Percentiles rank a stretch among this genome's conserved stretches.
These are phyloP conservation scores for Oscheius sp. DNA, from an alignment of 2,888 invertebrate genomes.

Conservation along the genomic window DNA sequence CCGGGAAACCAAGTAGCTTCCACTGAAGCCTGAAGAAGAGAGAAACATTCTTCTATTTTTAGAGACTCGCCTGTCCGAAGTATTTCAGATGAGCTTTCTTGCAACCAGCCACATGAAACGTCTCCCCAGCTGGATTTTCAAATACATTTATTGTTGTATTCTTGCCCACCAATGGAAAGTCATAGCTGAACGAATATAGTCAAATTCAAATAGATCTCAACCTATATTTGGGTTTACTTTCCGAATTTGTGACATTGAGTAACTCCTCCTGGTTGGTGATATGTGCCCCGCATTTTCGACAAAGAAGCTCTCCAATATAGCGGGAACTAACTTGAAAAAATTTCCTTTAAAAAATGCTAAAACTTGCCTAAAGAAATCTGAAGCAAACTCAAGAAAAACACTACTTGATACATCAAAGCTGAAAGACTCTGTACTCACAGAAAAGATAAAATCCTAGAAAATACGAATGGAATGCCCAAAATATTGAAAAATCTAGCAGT, in stretches of 20 bases:
- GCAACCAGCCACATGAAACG: constrained; percentile 43
- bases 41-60: neutral
- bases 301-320: constrained; percentile 45
- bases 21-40: constrained; percentile 36
- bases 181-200: constrained; percentile 30
- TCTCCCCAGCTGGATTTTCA: constrained; percentile 43
- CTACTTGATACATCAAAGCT: too few relatives aligned
- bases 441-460: too few relatives aligned
- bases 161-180: constrained; percentile 46
- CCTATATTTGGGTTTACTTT: constrained; percentile 35
- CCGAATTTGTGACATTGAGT: constrained; percentile 39
- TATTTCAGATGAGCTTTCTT: constrained; percentile 45
- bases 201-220: neutral
- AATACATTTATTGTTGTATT: constrained; percentile 45
- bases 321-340: constrained; percentile 11
- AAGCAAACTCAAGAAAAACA: too few relatives aligned
- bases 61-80: constrained; percentile 32
- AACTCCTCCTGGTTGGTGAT: constrained; percentile 45
- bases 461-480: too few relatives aligned
- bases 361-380: neutral
- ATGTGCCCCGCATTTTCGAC: constrained; percentile 42
- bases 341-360: neutral
- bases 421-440: too few relatives aligned
- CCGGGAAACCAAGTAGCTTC: constrained; percentile 46
- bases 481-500: too few relatives aligned